These are phyloP conservation scores for Pteropus alecto DNA, from an alignment of 2,113 vertebrate species.

Conservation along the genomic window DNA sequence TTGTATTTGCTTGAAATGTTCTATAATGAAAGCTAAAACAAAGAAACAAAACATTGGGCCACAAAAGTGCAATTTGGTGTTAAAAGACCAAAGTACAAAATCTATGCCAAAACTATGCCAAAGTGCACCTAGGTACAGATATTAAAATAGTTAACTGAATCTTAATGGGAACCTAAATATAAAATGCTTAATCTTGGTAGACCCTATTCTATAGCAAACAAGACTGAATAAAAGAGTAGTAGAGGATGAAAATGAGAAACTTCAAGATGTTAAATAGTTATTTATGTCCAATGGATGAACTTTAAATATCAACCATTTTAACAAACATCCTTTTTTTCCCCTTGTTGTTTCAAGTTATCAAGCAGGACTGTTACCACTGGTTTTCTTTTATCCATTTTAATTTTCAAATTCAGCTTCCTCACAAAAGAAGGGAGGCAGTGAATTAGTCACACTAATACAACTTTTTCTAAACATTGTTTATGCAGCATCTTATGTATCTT, in stretches of 20 bases:
- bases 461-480: neutral
- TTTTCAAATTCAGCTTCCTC: slow-evolving; percentile 23
- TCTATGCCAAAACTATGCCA: neutral
- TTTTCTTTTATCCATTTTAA: neutral
- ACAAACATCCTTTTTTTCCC: neutral
- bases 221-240: neutral
- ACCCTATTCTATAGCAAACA: neutral
- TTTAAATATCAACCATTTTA: neutral
- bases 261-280: neutral
- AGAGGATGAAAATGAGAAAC: neutral
- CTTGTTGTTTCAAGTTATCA: neutral
- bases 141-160: neutral
- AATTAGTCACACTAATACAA: neutral
- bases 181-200: neutral
- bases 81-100: neutral
- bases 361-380: neutral
- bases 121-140: neutral
- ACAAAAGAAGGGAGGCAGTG: neutral
- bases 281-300: neutral
- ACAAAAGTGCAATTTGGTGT: neutral
- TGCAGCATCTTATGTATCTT: neutral
- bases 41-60: neutral
- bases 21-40: neutral
- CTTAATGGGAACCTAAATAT: neutral
- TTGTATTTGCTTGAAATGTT: neutral